These are phyloP conservation scores for Macquaria ambigua DNA, from an alignment of 2,113 vertebrate genomes.

Conservation along the genomic window DNA sequence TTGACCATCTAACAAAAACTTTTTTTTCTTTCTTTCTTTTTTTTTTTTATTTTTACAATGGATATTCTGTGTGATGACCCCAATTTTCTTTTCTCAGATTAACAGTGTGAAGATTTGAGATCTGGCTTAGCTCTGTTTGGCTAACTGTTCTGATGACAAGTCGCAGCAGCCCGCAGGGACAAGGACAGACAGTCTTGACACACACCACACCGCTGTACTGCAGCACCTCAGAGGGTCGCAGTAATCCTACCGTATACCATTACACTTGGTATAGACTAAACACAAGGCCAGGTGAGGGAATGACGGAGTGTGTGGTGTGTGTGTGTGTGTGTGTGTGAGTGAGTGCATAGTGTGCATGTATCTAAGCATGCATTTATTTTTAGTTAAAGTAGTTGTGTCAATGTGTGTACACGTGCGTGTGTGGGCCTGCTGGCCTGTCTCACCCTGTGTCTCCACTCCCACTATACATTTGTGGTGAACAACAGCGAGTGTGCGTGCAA, in stretches of 20 bases:
- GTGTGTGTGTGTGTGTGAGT: conserved; percentile 12
- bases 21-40: not conserved
- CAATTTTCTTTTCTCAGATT: conserved; percentile 53
- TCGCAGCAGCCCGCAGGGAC: conserved; percentile 47
- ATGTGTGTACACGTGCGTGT: conserved; percentile 53
- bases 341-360: conserved; percentile 35
- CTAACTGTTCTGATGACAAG: conserved; percentile 66
- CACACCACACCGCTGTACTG: conserved; percentile 65
- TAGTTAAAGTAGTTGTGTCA: conserved; percentile 8
- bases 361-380: conserved; percentile 7
- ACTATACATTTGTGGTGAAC: conserved; percentile 50
- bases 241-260: conserved; percentile 80
- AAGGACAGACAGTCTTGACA: conserved; percentile 73
- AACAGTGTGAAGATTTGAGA: conserved; percentile 37
- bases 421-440: conserved; percentile 64
- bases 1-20: conserved; percentile 2
- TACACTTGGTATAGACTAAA: conserved; percentile 82
- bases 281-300: conserved; percentile 81
- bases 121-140: conserved; percentile 60
- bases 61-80: conserved; percentile 48
- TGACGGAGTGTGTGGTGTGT: conserved; percentile 57
- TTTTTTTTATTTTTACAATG: conserved; percentile 7
- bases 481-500: conserved; percentile 54
- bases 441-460: conserved; percentile 40
- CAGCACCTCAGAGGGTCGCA: conserved; percentile 64